phyloP scores from a whole-genome alignment of 2,113 vertebrate species.

The Polyodon spathula region DNA sequence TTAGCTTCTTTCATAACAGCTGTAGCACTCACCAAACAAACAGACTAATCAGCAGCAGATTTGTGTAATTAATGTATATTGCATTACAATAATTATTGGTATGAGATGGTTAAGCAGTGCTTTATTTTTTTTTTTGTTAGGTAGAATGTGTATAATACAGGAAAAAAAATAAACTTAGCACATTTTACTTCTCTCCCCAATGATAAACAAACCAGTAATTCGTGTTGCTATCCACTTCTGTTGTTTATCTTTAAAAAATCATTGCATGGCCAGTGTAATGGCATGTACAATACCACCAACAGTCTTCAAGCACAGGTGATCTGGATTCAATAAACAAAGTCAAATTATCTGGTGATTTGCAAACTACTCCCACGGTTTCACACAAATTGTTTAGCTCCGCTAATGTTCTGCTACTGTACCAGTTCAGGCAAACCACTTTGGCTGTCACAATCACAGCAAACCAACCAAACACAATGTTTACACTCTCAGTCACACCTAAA shows the following conservation, averaged over 20 bases:
- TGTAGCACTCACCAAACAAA: neutral
- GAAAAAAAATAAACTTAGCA: too few species aligned
- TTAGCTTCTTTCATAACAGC: too few species aligned
- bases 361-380: neutral
- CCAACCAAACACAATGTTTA: conserved; percentile 12
- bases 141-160: too few species aligned
- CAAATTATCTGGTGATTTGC: neutral
- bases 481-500: conserved; percentile 28
- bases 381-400: neutral
- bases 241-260: too few species aligned
- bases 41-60: neutral
- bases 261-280: too few species aligned
- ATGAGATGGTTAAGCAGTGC: neutral
- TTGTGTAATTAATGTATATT: neutral
- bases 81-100: conserved; percentile 1
- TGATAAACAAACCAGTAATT: too few species aligned
- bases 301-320: neutral
- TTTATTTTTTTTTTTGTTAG: too few species aligned
- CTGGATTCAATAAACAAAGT: neutral
- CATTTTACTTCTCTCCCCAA: too few species aligned
- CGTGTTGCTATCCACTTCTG: too few species aligned
- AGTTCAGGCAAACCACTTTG: neutral
- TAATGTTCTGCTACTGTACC: conserved; percentile 10
- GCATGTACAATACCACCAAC: neutral
- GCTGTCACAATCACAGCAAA: neutral